Evolutionary conservation across 1,140 invertebrate genomes (phyloP).

Genomic region (Streblospio benedicti): DNA sequence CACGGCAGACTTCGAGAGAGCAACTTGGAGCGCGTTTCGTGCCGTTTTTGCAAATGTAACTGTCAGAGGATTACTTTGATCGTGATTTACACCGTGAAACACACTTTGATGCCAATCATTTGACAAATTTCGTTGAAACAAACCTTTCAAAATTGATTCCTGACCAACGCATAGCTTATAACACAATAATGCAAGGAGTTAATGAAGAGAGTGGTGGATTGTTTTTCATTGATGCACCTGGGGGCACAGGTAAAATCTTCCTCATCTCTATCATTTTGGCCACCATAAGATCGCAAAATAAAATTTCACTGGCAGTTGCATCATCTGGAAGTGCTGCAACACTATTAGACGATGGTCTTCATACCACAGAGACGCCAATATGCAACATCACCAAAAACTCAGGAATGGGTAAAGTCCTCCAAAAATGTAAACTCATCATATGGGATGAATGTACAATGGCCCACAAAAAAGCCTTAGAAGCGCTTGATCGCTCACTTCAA

Average conservation of each 20-base stretch:
- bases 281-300: conserved; percentile 17
- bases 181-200: conserved; percentile 38
- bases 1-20: conserved; percentile 29
- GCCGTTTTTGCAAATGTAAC: no score
- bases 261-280: conserved; percentile 19
- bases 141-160: conserved; percentile 31
- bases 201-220: conserved; percentile 34
- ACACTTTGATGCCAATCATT: conserved; percentile 32
- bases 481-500: conserved; percentile 33
- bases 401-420: conserved; percentile 27
- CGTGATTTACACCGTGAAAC: conserved; percentile 27
- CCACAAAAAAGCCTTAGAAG: no score
- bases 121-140: conserved; percentile 31
- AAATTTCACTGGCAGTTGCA: conserved; percentile 21
- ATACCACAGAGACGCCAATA: conserved; percentile 12
- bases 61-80: conserved; percentile 11
- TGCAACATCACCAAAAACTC: conserved; percentile 29
- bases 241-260: conserved; percentile 28
- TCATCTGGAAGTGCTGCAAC: conserved; percentile 25
- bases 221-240: conserved; percentile 47
- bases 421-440: conserved; percentile 33
- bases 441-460: conserved; percentile 46
- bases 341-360: conserved; percentile 13
- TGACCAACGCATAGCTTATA: conserved; percentile 40
- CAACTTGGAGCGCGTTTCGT: conserved; percentile 37